phyloP scores from a whole-genome alignment of 2,113 vertebrate species.

The Electrona antarctica region DNA sequence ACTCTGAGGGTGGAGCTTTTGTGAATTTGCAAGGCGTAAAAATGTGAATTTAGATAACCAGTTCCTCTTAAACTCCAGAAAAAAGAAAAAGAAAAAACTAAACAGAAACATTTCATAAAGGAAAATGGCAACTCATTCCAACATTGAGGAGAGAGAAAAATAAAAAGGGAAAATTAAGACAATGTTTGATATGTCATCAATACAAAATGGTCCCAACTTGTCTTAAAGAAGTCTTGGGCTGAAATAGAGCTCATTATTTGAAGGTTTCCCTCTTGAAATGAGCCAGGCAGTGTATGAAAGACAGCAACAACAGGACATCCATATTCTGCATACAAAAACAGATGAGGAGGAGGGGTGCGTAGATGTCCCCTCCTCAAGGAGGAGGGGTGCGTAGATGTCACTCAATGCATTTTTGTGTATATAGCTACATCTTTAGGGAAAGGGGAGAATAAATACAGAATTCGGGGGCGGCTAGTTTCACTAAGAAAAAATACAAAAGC shows the following conservation, averaged over 20 bases:
- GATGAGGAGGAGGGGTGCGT: slow-evolving; percentile 76
- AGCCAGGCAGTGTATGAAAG: slow-evolving; percentile 89
- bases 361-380: slow-evolving; percentile 80
- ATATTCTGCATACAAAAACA: slow-evolving; percentile 83
- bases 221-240: slow-evolving; percentile 87
- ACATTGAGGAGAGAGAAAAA: slow-evolving; percentile 77
- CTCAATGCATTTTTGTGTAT: slow-evolving; percentile 79
- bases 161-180: slow-evolving; percentile 54
- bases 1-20: slow-evolving; percentile 78
- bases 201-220: slow-evolving; percentile 94
- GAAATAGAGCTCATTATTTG: slow-evolving; percentile 72
- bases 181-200: slow-evolving; percentile 92
- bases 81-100: slow-evolving; percentile 74
- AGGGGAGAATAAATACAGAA: slow-evolving; percentile 74
- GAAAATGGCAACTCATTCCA: slow-evolving; percentile 85
- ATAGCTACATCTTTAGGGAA: slow-evolving; percentile 82
- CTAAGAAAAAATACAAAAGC: slow-evolving; percentile 72
- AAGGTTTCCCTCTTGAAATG: slow-evolving; percentile 82
- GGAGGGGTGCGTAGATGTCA: slow-evolving; percentile 79
- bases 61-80: slow-evolving; percentile 87
- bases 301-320: slow-evolving; percentile 86
- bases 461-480: slow-evolving; percentile 73
- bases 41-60: slow-evolving; percentile 83
- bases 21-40: slow-evolving; percentile 81
- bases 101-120: slow-evolving; percentile 74